Evolutionary conservation across 2,888 invertebrate genomes (phyloP).

Genomic region (Microchrysa polita): DNA sequence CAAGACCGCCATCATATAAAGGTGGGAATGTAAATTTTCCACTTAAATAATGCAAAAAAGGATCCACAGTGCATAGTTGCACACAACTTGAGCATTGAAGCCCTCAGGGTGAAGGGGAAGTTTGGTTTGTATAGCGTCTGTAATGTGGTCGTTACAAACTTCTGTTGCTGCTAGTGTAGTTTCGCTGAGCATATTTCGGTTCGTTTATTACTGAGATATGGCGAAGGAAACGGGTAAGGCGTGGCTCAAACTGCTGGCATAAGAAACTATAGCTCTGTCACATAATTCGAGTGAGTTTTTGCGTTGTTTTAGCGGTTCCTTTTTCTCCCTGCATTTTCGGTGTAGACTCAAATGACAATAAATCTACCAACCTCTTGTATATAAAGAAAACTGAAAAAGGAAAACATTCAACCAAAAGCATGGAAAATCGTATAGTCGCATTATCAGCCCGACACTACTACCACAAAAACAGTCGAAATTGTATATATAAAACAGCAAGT

Average conservation of each 20-base stretch:
- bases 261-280: constrained; percentile 15
- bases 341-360: too few relatives aligned
- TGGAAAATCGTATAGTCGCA: background rate
- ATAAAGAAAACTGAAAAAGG: constrained; percentile 12
- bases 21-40: constrained; percentile 17
- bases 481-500: constrained; percentile 28
- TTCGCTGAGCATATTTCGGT: constrained; percentile 30
- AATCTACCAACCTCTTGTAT: background rate
- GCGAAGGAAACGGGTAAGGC: constrained; percentile 27
- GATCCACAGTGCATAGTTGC: constrained; percentile 20
- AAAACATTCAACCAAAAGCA: background rate
- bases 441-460: background rate
- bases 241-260: constrained; percentile 17
- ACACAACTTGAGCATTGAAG: background rate
- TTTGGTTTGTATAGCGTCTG: background rate
- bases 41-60: constrained; percentile 26
- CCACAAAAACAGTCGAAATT: constrained; percentile 32
- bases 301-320: background rate
- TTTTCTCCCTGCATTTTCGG: background rate
- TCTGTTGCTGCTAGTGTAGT: background rate
- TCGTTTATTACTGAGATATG: constrained; percentile 26
- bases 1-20: constrained; percentile 1
- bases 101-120: background rate
- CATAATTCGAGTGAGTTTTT: constrained; percentile 13
- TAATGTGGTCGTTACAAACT: constrained; percentile 3